Base-by-base conservation (phyloP, 2,797 vertebrate genomes). In the Leontopithecus rosalia region DNA sequence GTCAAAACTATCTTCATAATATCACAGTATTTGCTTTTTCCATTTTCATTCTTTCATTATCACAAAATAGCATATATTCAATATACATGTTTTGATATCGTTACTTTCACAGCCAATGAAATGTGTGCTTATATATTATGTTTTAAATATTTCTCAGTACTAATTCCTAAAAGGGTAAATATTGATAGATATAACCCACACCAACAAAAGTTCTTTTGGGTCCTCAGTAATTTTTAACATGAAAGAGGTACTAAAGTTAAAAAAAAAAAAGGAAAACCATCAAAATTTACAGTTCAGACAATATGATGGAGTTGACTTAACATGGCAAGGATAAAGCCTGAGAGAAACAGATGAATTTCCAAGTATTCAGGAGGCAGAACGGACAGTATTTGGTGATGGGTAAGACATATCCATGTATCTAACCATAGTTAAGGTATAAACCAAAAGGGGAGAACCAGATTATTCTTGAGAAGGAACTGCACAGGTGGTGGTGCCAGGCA, bases 141-240 rank as follows among this genome's bases (percentile, higher is more conserved):
- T 52, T 90, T 90, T 83, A 85, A 97, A 26, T 76, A 90, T 48
- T 46, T 67, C n/a, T 82, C 52, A 58, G 33, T 79, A 91, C 92
- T 94, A 92, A 92, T 75, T 94, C 93, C 48, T 91, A 87, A 86
- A 96, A 95, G 26, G 28, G 20, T 94, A 89, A 82, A 72, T 67
- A 83, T 1, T 41, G 28, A 90, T 33, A 77, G 58, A 46, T 76
- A 92, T 9, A 95, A 77, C 43, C 50, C 77, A 84, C 11, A 96
- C 39, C 26, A 95, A 89, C 28, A 85, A 81, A 94, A 87, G 19
- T 5, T 83, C 76, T 83, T 92, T 81, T 72, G 76, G 36, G n/a
- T 76, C 30, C 33, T 83, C 43, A 80, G 10, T 82, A 57, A 93
- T 57, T 94, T 95, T 89, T 91, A 81, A 86, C 67, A 91, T 81